Evolutionary conservation across 2,797 vertebrate species (phyloP).

Genomic region (Gallinago solitaria): DNA sequence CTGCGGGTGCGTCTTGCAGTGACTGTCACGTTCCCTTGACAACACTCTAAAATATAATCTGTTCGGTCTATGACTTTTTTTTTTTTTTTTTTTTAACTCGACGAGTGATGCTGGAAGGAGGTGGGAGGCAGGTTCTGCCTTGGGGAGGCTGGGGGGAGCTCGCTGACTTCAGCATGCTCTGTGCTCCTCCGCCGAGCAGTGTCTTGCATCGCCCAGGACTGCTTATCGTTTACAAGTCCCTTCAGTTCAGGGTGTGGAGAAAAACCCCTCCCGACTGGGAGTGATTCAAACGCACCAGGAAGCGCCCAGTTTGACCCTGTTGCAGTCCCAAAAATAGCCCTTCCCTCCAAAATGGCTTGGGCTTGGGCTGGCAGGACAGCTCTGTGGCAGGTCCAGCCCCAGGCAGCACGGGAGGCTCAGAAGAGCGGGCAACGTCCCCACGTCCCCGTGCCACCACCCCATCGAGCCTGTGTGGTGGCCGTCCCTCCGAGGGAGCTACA

Average conservation of each 20-base stretch:
- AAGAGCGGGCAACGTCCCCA: fast-evolving
- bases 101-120: neutral
- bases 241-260: neutral
- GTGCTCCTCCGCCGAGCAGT: neutral
- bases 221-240: neutral
- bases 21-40: conserved; percentile 53
- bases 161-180: neutral
- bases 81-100: neutral
- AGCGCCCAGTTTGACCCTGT: neutral
- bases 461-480: fast-evolving
- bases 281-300: fast-evolving
- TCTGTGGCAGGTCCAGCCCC: neutral
- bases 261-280: neutral
- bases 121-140: conserved; percentile 28
- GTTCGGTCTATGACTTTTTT: conserved; percentile 13
- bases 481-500: neutral
- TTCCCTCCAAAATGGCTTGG: neutral
- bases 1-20: neutral
- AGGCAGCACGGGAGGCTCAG: neutral
- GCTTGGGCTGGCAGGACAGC: neutral
- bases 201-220: neutral
- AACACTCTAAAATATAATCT: conserved; percentile 5
- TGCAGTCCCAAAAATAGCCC: neutral
- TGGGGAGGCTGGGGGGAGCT: neutral
- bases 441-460: fast-evolving